Conservation (phyloP, 1,140 invertebrate species). For the Zophobas atratus region DNA sequence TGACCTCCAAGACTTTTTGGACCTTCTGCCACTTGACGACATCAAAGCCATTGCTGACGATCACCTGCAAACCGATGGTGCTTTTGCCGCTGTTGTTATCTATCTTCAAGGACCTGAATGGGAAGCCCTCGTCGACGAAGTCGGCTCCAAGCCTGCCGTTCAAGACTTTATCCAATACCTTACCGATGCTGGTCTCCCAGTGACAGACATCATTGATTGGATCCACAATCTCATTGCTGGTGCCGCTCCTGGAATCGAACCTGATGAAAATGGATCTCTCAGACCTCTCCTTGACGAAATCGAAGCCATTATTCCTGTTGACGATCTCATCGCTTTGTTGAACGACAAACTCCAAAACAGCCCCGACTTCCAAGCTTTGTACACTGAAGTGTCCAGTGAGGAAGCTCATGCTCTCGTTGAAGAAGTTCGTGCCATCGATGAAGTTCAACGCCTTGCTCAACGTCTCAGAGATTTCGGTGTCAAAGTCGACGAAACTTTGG, state of each 20-base stretch:
- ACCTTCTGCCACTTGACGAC: conserved; percentile 51
- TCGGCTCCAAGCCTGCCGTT: conserved; percentile 33
- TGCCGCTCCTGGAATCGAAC: conserved; percentile 27
- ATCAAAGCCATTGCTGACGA: conserved; percentile 48
- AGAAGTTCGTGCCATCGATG: conserved; percentile 48
- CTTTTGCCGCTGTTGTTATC: conserved; percentile 21
- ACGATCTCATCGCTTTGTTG: conserved; percentile 44
- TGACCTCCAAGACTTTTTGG: conserved; percentile 51
- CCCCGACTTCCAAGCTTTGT: conserved; percentile 54
- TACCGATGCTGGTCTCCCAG: conserved; percentile 47
- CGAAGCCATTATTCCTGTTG: conserved; percentile 45
- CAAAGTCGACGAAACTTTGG: conserved; percentile 45
- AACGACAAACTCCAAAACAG: conserved; percentile 54
- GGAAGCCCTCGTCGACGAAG: conserved; percentile 46
- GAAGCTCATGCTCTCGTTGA: conserved; percentile 47
- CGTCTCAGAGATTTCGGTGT: conserved; percentile 46
- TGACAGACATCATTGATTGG: conserved; percentile 42
- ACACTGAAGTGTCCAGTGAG: conserved; percentile 52
- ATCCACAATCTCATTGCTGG: conserved; percentile 49
- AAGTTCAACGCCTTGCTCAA: conserved; percentile 47
- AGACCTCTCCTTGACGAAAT: conserved; percentile 52
- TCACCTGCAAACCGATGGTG: conserved; percentile 44
- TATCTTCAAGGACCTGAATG: conserved; percentile 46
- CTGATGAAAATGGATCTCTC: conserved; percentile 44
- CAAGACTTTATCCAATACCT: conserved; percentile 50